Conservation (phyloP, 2,113 vertebrate species). For the Motacilla tschutschensis region DNA sequence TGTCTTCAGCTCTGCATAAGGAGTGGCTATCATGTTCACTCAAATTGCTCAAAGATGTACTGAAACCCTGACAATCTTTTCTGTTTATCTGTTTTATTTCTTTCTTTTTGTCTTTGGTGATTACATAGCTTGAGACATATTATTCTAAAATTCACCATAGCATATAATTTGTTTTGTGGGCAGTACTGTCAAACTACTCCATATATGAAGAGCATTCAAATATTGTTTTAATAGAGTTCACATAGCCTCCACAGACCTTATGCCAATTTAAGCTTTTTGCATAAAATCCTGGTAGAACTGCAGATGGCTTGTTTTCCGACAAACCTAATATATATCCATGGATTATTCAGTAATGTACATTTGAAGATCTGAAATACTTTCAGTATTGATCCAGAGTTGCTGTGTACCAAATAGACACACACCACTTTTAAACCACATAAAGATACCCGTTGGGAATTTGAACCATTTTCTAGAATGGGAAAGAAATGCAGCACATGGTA, state of each 20-base stretch:
- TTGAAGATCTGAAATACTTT: slow-evolving; percentile 72
- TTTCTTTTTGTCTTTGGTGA: slow-evolving; percentile 25
- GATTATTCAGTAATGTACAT: slow-evolving; percentile 71
- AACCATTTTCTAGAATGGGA: slow-evolving; percentile 68
- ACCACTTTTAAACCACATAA: slow-evolving; percentile 71
- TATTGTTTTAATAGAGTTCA: slow-evolving; percentile 58
- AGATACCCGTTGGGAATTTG: slow-evolving; percentile 61
- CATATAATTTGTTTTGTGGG: slow-evolving; percentile 50
- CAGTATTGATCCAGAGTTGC: slow-evolving; percentile 65
- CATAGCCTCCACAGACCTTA: slow-evolving; percentile 7
- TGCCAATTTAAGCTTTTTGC: slow-evolving; percentile 46
- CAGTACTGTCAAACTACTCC: slow-evolving; percentile 33
- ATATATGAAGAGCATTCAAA: slow-evolving; percentile 41
- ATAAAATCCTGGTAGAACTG: slow-evolving; percentile 45
- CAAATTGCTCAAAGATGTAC: background rate
- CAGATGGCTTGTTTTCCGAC: slow-evolving; percentile 33
- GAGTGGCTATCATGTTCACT: background rate
- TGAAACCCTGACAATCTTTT: slow-evolving; percentile 30
- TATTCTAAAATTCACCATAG: slow-evolving; percentile 44
- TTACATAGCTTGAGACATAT: slow-evolving; percentile 28
- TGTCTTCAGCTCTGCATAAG: background rate
- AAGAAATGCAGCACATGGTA: slow-evolving; percentile 57
- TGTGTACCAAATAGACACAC: slow-evolving; percentile 56
- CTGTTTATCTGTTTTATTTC: background rate
- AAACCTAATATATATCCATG: slow-evolving; percentile 58